Evolutionary conservation across 2,113 vertebrate species (phyloP).

Genomic region (Serilophus lunatus): DNA sequence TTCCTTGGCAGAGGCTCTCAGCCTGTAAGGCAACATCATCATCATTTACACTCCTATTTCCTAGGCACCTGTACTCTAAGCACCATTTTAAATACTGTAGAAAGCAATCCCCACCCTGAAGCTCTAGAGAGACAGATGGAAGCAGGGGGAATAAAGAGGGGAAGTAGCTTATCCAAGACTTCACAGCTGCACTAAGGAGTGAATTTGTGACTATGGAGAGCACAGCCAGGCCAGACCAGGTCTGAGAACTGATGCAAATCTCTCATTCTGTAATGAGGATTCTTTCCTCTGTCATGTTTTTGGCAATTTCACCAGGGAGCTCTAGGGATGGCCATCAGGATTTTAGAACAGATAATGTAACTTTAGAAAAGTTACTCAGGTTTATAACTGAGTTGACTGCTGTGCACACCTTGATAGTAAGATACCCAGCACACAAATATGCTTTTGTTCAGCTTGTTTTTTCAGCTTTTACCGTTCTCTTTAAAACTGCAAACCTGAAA

Average conservation of each 20-base stretch:
- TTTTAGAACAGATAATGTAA: background rate
- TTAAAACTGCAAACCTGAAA: background rate
- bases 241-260: background rate
- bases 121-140: background rate
- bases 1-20: background rate
- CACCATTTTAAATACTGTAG: background rate
- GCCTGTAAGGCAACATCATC: background rate
- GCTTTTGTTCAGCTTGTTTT: background rate
- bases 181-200: background rate
- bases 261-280: background rate
- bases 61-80: background rate
- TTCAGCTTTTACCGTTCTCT: background rate
- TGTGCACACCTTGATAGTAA: background rate
- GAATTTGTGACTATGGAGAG: background rate
- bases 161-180: background rate
- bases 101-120: background rate
- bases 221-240: background rate
- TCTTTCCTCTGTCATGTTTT: background rate
- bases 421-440: background rate
- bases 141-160: background rate
- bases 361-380: background rate
- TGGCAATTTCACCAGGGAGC: background rate
- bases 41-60: background rate
- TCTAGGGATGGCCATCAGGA: background rate
- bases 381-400: background rate